Conservation (phyloP, 2,888 invertebrate species). For the Drosophila eohydei region DNA sequence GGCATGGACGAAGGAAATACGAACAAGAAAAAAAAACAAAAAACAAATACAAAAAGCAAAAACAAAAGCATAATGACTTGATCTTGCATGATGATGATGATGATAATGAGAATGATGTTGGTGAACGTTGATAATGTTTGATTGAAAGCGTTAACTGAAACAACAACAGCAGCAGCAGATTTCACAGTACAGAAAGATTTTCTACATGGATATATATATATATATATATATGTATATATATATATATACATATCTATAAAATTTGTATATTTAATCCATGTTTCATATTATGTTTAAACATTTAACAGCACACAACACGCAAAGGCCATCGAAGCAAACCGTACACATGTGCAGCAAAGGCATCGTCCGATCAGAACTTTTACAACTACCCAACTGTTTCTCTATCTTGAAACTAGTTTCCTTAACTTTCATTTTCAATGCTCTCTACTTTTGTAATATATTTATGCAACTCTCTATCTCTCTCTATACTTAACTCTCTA, state of each 20-base stretch:
- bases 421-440: conserved; percentile 33
- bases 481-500: neutral
- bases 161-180: conserved; percentile 33
- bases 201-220: conserved; percentile 22
- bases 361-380: conserved; percentile 30
- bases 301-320: conserved; percentile 8
- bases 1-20: conserved; percentile 78
- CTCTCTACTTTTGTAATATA: conserved; percentile 82
- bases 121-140: conserved; percentile 45
- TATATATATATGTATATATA: conserved; percentile 1
- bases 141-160: conserved; percentile 31
- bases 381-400: conserved; percentile 4
- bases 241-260: conserved; percentile 13
- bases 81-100: conserved; percentile 47
- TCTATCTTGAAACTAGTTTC: conserved; percentile 11
- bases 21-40: conserved; percentile 49
- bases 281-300: conserved; percentile 44
- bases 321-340: neutral
- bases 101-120: conserved; percentile 33
- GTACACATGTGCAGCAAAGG: conserved; percentile 27
- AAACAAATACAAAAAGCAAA: conserved; percentile 39
- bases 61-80: conserved; percentile 71
- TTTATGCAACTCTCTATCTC: conserved; percentile 56
- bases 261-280: conserved; percentile 42
- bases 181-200: conserved; percentile 31